Percentiles rank a stretch among this genome's conserved stretches.
These are phyloP conservation scores for Dinomys branickii DNA, from an alignment of 2,113 vertebrate species.

Conservation along the genomic window DNA sequence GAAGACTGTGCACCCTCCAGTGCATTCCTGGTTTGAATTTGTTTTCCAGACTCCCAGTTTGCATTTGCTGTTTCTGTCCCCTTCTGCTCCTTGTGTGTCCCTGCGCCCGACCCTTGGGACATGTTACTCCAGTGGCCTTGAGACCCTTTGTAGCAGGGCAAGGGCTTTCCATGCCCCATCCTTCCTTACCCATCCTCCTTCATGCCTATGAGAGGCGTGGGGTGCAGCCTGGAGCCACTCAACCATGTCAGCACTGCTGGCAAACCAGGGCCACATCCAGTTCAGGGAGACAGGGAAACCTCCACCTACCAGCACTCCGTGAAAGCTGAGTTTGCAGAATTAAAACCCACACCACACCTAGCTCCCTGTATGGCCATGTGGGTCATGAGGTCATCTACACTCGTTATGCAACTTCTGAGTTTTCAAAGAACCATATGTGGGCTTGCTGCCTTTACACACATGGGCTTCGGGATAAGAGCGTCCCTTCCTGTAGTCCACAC, in stretches of 20 bases:
- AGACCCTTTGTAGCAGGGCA: not conserved
- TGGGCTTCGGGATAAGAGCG: not conserved
- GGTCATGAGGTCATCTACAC: not conserved
- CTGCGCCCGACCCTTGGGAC: no score
- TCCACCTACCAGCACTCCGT: not conserved
- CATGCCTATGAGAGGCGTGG: no score
- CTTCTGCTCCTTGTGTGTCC: not conserved
- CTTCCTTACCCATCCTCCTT: not conserved
- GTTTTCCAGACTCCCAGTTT: not conserved
- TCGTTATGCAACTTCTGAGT: not conserved
- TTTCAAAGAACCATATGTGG: not conserved
- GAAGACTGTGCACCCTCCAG: rapidly evolving
- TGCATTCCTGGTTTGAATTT: not conserved
- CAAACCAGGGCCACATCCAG: not conserved
- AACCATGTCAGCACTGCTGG: rapidly evolving
- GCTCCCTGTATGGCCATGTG: not conserved
- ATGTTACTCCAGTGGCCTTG: not conserved
- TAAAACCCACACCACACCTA: not conserved
- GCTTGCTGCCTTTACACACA: not conserved
- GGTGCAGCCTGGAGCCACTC: not conserved
- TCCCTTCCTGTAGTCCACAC: not conserved
- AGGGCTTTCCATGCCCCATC: not conserved
- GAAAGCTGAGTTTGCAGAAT: not conserved
- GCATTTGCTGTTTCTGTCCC: not conserved
- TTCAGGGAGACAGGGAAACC: no score